Evolutionary conservation across 1,140 invertebrate species (phyloP), one percentile per base, ranked within the genome.

Genomic region (Aporrectodea caliginosa): DNA sequence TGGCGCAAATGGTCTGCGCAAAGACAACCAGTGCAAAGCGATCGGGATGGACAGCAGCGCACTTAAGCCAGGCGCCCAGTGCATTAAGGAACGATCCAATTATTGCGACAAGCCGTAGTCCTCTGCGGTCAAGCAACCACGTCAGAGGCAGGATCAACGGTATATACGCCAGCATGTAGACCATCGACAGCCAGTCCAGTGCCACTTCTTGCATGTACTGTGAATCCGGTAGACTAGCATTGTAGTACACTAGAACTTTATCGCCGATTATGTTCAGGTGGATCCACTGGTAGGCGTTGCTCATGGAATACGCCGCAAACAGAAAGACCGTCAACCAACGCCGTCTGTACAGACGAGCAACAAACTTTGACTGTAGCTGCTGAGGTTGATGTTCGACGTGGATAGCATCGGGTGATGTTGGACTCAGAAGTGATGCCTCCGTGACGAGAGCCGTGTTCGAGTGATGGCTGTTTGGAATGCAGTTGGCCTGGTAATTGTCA

Each of bases 151-250:
- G 96, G 83, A 99, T 95, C 78, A 98, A 91, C 6, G 96, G 94
- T 84, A 98, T 95, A 86, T 99, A 99, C 0, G 93, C 92, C 82
- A 97, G 92, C 97, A 99, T 99, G 88, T 94, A 99, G 82, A 99
- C 93, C 93, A 99, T 94, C 22, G 95, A 97, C 35, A 96, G 95
- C 95, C 95, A 97, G 87, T 98, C 94, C 30, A 77, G 75, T n/a
- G 75, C 33, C n/a, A 76, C 75, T 31, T 78, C 31, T 69, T 74
- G 70, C 33, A 43, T 35, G 34, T 83, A 84, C 12, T 82, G 72
- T 75, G 85, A 83, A 1, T 77, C 81, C 0, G 88, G 88, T 33
- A 89, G 81, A 81, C 87, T 88, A 33, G 83, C 81, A 78, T 89
- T 88, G 83, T 89, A 89, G 80, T 83, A 89, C 35, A 78, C 79